Base-by-base conservation (phyloP, 1,140 invertebrate genomes). In the Chlorops oryzae region DNA sequence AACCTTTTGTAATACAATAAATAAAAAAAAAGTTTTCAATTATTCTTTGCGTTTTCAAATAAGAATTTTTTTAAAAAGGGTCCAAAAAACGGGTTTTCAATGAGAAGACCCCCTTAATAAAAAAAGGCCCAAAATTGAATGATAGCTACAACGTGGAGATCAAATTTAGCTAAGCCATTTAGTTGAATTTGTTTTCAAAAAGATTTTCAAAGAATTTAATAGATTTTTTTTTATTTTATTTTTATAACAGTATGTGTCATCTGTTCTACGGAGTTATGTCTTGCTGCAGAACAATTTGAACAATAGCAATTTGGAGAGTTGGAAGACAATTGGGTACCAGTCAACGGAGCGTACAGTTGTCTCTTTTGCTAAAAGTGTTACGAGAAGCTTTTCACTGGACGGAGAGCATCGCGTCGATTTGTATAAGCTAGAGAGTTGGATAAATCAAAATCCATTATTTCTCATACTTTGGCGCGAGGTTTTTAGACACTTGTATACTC, bases 241-340 rank as follows among this genome's bases (percentile, higher is more conserved):
- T 35, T 1, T 24, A n/a, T 28, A 37, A 7, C 9, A 72, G 70
- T 72, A 72, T 42, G 61, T 72, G 40, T 58, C 63, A 41, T 59
- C 69, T 25, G 60, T 72, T 12, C 60, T 72, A 2, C 63, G 63
- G 45, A 72, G 66, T 41, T 72, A 71, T 47, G 47, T 72, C 25
- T 52, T 66, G 7, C 46, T 71, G 48, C 56, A 70, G 25, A 49
- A 53, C 46, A 55, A 59, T 2, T 47, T 58, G 6, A 63, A 68
- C 12, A 58, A 59, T 6, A 63, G 73, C 0, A 64, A 66, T 12
- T 73, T 66, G 43, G 62, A 70, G 34, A 68, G 64, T 5, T 80
- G 78, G 78, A 66, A 77, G 6, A 69, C 73, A 18, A 70, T 78
- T 47, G 77, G 78, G 2, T 79, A 78, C 47, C 61, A 68, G 3